Evolutionary conservation across 1,140 invertebrate species (phyloP).

Genomic region (Pentalonia nigronervosa): DNA sequence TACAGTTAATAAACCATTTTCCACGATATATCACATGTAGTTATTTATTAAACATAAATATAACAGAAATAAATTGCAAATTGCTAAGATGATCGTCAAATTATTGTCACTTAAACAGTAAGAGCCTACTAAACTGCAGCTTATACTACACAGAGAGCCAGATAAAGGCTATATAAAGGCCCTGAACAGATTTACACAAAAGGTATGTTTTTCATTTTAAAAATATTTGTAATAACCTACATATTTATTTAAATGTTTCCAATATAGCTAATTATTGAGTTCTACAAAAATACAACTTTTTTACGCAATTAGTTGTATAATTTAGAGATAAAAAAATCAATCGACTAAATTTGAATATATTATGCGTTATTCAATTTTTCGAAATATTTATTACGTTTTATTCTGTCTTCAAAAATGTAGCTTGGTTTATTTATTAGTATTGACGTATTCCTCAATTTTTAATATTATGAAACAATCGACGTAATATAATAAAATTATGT

Average conservation of each 20-base stretch:
- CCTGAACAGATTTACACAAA: neutral
- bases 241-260: neutral
- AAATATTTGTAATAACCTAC: neutral
- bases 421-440: neutral
- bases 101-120: neutral
- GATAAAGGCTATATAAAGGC: neutral
- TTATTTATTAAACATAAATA: neutral
- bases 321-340: neutral
- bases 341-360: neutral
- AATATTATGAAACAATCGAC: no score
- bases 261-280: neutral
- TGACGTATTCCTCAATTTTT: no score
- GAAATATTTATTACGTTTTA: neutral
- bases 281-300: neutral
- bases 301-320: no score
- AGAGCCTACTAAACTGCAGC: neutral
- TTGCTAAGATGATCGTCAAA: neutral
- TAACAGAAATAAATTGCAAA: conserved; percentile 13
- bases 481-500: no score
- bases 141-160: neutral
- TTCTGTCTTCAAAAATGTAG: neutral
- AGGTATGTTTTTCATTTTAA: neutral
- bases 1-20: neutral
- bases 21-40: neutral
- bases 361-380: neutral